Evolutionary conservation across 1,140 invertebrate genomes (phyloP).

Genomic region (Acromyrmex charruanus): DNA sequence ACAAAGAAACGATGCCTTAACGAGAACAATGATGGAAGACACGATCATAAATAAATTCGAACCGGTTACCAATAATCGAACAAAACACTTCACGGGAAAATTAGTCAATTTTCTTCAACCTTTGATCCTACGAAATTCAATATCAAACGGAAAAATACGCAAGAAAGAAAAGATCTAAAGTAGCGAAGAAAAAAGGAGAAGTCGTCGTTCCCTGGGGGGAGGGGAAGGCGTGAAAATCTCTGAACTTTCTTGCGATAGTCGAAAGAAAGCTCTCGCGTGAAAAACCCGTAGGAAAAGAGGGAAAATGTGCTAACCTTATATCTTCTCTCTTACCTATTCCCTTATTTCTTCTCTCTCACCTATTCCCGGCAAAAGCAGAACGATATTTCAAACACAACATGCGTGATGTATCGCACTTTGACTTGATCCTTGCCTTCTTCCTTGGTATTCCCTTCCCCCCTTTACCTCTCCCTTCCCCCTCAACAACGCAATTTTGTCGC

Average conservation of each 20-base stretch:
- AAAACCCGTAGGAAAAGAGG: too few species aligned
- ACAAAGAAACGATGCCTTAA: too few species aligned
- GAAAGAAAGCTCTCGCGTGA: too few species aligned
- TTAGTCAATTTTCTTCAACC: neutral
- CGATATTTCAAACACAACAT: neutral
- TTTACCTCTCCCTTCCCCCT: too few species aligned
- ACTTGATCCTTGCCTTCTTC: too few species aligned
- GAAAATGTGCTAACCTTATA: neutral
- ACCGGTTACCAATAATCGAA: neutral
- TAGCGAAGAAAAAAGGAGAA: neutral
- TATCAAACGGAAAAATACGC: neutral
- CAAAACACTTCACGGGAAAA: neutral
- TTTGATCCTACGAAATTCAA: neutral
- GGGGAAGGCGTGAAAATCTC: too few species aligned
- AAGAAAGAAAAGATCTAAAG: neutral
- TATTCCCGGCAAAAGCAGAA: neutral
- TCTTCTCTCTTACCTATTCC: neutral
- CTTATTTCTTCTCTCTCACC: neutral
- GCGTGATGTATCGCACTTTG: too few species aligned
- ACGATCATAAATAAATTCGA: neutral
- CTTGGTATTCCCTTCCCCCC: too few species aligned
- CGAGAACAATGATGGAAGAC: neutral
- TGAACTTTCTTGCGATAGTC: too few species aligned
- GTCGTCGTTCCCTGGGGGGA: neutral
- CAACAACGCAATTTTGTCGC: too few species aligned